phyloP scores from a whole-genome alignment of 35 echinoderm and acorn worm genomes.

The Apostichopus parvimensis region DNA sequence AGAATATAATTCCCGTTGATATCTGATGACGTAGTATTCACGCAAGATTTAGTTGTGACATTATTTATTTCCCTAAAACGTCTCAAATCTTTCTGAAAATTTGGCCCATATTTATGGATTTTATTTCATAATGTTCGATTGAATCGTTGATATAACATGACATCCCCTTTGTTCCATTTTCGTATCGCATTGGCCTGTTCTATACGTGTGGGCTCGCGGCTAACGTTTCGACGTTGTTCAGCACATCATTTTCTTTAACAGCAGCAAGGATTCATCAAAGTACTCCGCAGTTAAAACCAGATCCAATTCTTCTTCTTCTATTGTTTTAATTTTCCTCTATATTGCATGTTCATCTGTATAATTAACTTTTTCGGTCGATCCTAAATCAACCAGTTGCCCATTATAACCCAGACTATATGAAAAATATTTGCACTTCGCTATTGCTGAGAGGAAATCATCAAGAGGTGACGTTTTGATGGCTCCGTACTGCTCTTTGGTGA shows the following conservation, averaged over 20 bases:
- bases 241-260: constrained; percentile 54
- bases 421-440: not conserved
- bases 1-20: not conserved
- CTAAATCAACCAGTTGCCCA: constrained; percentile 41
- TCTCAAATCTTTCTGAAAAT: constrained; percentile 69
- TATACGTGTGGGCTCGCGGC: not conserved
- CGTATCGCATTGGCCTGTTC: not conserved
- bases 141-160: constrained; percentile 11
- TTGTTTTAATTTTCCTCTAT: not conserved
- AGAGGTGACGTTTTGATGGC: not conserved
- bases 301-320: constrained; percentile 47
- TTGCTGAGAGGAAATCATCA: not conserved
- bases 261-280: constrained; percentile 61
- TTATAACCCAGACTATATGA: not conserved
- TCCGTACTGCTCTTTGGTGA: not conserved
- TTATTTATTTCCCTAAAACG: constrained; percentile 35
- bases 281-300: constrained; percentile 53
- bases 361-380: not conserved
- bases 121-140: constrained; percentile 27
- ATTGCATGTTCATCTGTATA: not conserved
- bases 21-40: not conserved
- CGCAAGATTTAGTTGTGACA: not conserved
- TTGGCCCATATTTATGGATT: constrained; percentile 31
- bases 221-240: not conserved
- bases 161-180: constrained; percentile 29